Base-by-base conservation (phyloP, 2,113 vertebrate genomes). In the Nothoprocta pentlandii region DNA sequence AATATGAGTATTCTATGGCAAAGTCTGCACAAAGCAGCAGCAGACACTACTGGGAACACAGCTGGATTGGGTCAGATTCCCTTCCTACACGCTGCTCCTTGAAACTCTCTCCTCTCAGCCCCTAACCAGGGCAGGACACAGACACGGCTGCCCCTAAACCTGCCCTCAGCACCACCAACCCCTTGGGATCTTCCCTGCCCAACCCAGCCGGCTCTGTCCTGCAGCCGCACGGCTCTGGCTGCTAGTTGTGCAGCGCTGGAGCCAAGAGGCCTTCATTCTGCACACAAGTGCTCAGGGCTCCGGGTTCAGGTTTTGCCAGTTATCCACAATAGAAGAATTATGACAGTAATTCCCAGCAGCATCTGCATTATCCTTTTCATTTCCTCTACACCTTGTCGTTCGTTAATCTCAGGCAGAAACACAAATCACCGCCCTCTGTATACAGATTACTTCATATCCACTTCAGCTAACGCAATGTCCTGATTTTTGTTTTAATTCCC, bases 401-500 rank as follows among this genome's bases (percentile, higher is more conserved):
- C 83, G 75, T 87, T 85, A 77, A 94, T 95, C 86, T 89, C 46
- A n/a, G n/a, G 13, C 36, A 94, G 76, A 92, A 91, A 80, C 26
- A 74, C 46, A 88, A 87, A 94, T 80, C 71, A 23, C 26, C 0
- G 0, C 41, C 54, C 41, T 74, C 59, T 80, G 14, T 41, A 44
- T 30, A 62, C 16, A 76, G 67, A 83, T 93, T 87, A 80, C 32
- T 90, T 79, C 80, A 85, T 54, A 82, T 19, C 54, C 20, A 77
- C 64, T 59, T 78, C 73, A 86, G 47, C 12, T 32, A 32, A 42
- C 5, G 26, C 61, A 92, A 69, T 8, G 44, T 47, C 20, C 63
- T 28, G 36, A 2, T 44, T 71, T 84, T 58, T 69, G 36, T 61
- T 92, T 70, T 42, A 46, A 74, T 74, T 88, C 39, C 53, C 69